phyloP scores from a whole-genome alignment of 2,888 invertebrate species.

The Laothoe populi region DNA sequence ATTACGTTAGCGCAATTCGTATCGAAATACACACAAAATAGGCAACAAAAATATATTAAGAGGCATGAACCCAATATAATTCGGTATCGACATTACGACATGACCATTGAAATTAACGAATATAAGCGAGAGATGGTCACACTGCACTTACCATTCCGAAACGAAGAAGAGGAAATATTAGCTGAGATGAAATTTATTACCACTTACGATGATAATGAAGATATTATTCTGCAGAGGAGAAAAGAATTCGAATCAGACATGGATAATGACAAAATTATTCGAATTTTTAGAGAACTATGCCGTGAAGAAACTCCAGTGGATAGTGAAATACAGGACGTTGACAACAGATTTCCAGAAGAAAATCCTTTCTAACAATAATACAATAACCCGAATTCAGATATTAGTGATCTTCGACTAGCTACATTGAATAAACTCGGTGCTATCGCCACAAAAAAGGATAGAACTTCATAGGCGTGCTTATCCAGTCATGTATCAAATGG shows the following conservation, averaged over 20 bases:
- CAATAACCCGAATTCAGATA: not conserved
- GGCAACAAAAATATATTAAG: conserved; percentile 3
- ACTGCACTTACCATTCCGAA: conserved; percentile 49
- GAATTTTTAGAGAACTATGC: conserved; percentile 35
- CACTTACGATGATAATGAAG: conserved; percentile 33
- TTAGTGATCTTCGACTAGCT: not conserved
- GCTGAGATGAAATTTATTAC: conserved; percentile 45
- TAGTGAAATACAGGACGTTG: not conserved
- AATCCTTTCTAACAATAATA: not conserved
- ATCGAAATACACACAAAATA: conserved; percentile 42
- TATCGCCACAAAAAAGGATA: not conserved
- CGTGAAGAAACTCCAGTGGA: conserved; percentile 26
- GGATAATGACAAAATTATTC: conserved; percentile 45
- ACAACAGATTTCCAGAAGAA: not conserved
- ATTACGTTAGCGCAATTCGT: conserved; percentile 57
- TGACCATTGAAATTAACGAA: conserved; percentile 38
- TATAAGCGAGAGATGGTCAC: conserved; percentile 55
- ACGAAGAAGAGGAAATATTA: conserved; percentile 53
- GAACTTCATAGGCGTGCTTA: too few relatives aligned
- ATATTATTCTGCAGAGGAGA: conserved; percentile 43
- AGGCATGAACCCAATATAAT: conserved; percentile 22
- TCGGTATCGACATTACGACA: conserved; percentile 26
- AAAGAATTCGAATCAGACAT: conserved; percentile 54
- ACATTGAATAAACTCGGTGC: not conserved
- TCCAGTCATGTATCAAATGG: too few relatives aligned